Conservation (phyloP, 2,888 invertebrate species). For the Helobdella robusta region DNA sequence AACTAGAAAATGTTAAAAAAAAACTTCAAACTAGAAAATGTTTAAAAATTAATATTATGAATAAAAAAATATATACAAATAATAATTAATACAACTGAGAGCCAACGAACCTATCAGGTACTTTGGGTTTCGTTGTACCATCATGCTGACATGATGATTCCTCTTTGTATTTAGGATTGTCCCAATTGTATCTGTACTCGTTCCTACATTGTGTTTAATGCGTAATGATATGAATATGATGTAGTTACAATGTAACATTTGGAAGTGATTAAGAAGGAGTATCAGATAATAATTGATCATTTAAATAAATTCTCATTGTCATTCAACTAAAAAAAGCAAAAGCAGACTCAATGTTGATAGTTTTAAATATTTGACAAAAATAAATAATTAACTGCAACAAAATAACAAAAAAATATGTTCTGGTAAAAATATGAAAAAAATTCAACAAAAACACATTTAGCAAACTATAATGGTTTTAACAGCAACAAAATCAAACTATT, state of each 20-base stretch:
- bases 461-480: not conserved
- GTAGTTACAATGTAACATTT: no score
- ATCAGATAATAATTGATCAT: no score
- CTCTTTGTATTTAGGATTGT: slow-evolving; percentile 8
- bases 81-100: not conserved
- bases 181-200: slow-evolving; percentile 21
- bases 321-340: no score
- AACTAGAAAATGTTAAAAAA: not conserved
- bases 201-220: not conserved
- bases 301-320: no score
- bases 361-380: not conserved
- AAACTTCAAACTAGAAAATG: not conserved
- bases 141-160: not conserved
- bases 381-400: no score
- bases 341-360: not conserved
- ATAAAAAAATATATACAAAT: not conserved
- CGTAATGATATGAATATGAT: not conserved
- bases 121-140: not conserved
- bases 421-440: no score
- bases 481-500: not conserved
- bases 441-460: not conserved
- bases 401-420: no score
- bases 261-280: no score
- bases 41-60: not conserved
- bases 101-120: not conserved